Conservation (phyloP, 2,113 vertebrate genomes). For the Melanerpes aurifrons region DNA sequence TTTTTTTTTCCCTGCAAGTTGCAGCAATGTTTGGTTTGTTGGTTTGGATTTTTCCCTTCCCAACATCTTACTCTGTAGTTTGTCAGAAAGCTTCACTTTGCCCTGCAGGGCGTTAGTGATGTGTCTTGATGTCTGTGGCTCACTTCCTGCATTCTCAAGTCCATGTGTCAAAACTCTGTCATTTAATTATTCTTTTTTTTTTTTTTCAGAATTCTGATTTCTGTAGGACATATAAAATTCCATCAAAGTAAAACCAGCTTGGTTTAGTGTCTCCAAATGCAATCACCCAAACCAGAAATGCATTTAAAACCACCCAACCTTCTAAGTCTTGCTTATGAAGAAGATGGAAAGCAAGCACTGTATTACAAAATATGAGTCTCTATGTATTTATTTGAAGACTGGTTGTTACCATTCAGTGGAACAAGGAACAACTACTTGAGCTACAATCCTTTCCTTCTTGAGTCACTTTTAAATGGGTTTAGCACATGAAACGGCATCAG, state of each 20-base stretch:
- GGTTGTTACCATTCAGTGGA: neutral
- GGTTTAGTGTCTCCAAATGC: neutral
- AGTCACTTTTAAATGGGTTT: neutral
- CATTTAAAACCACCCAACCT: neutral
- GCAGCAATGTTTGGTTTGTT: neutral
- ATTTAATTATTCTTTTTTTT: neutral
- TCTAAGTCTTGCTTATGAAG: neutral
- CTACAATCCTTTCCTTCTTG: neutral
- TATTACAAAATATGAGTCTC: neutral
- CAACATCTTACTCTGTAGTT: neutral
- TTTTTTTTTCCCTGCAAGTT: neutral
- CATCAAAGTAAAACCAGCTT: neutral
- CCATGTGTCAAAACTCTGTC: neutral
- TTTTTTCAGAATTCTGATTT: neutral
- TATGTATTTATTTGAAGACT: neutral
- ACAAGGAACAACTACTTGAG: neutral
- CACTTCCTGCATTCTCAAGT: neutral
- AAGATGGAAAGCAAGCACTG: neutral
- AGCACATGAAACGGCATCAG: neutral
- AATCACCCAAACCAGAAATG: neutral
- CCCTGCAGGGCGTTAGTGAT: neutral
- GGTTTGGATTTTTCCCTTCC: neutral
- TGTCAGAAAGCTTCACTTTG: neutral
- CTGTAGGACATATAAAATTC: neutral
- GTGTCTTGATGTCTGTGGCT: neutral